A percentile compares a stretch with the other conserved stretches of the same genome.
Evolutionary conservation across 2,888 invertebrate genomes (phyloP).

Genomic region (Tetragnatha montana): DNA sequence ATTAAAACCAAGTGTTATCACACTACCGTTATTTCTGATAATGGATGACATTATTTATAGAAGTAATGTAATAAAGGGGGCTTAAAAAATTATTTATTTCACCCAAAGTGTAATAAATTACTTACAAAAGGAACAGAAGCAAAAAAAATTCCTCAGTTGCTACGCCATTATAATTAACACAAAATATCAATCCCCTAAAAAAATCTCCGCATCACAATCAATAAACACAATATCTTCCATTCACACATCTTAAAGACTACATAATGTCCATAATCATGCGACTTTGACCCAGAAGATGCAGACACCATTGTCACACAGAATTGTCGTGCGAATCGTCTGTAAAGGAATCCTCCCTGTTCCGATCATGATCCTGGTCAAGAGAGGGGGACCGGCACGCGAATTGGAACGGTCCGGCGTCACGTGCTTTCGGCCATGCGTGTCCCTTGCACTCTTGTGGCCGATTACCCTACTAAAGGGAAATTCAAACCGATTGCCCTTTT

Average conservation of each 20-base stretch:
- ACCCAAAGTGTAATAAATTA: too few relatives aligned
- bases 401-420: conserved; percentile 30
- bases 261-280: background rate
- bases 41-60: too few relatives aligned
- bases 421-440: conserved; percentile 49
- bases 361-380: background rate
- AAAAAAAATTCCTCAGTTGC: too few relatives aligned
- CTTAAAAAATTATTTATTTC: too few relatives aligned
- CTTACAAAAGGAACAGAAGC: too few relatives aligned
- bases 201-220: too few relatives aligned
- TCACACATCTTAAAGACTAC: background rate
- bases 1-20: too few relatives aligned
- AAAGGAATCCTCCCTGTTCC: background rate
- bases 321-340: background rate
- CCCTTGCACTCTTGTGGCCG: conserved; percentile 50
- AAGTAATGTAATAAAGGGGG: too few relatives aligned
- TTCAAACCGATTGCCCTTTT: conserved; percentile 3
- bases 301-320: background rate
- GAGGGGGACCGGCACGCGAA: conserved; percentile 11
- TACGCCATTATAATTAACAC: too few relatives aligned
- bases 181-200: too few relatives aligned
- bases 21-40: too few relatives aligned
- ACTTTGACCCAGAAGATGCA: background rate
- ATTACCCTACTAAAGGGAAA: conserved; percentile 54
- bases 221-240: too few relatives aligned